phyloP scores from a whole-genome alignment of 2,888 invertebrate species.

The Pyrgus malvae region DNA sequence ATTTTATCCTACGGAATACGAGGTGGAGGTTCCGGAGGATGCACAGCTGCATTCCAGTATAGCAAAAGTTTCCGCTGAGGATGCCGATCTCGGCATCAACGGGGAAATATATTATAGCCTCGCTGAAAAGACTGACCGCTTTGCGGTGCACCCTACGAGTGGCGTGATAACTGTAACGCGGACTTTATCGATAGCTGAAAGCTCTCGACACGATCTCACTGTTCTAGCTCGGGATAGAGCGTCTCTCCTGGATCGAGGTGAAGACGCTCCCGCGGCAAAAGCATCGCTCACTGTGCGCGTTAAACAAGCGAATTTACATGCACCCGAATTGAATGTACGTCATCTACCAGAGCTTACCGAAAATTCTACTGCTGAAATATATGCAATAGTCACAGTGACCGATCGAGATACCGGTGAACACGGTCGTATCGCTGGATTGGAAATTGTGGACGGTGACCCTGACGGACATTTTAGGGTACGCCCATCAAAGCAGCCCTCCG shows the following conservation, averaged over 20 bases:
- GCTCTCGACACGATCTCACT: constrained; percentile 86
- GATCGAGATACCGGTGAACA: constrained; percentile 93
- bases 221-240: constrained; percentile 95
- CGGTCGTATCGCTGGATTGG: constrained; percentile 90
- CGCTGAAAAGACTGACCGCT: constrained; percentile 89
- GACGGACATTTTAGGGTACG: constrained; percentile 92
- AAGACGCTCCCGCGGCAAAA: constrained; percentile 86
- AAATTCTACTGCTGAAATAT: constrained; percentile 91
- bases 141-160: constrained; percentile 96
- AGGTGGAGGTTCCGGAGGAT: constrained; percentile 93
- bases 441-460: constrained; percentile 94
- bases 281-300: constrained; percentile 90
- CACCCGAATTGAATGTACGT: constrained; percentile 91
- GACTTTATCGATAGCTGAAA: constrained; percentile 87
- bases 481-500: constrained; percentile 83
- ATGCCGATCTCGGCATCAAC: constrained; percentile 97
- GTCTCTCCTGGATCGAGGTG: constrained; percentile 75
- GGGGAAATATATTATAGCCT: constrained; percentile 99
- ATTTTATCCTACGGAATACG: constrained; percentile 95
- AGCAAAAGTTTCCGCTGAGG: constrained; percentile 91
- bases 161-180: constrained; percentile 93
- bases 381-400: constrained; percentile 92
- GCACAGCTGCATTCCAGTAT: constrained; percentile 92
- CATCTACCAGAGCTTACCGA: constrained; percentile 91
- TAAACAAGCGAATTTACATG: constrained; percentile 90